Conservation (phyloP, 1,140 invertebrate genomes). For the Telenomus remus region DNA sequence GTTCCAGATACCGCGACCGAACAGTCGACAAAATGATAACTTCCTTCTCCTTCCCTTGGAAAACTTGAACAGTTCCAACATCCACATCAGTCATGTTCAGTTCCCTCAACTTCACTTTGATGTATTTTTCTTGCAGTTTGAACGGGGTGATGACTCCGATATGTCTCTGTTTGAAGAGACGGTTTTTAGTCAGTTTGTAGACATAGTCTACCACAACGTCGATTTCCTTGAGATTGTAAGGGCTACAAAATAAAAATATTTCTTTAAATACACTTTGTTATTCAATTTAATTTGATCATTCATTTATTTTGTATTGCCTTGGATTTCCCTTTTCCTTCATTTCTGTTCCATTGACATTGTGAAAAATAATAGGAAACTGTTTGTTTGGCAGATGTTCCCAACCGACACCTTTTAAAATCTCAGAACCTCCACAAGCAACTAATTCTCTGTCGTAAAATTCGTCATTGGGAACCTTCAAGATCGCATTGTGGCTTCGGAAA, state of each 20-base stretch:
- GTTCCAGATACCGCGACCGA: constrained; percentile 73
- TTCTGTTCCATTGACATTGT: constrained; percentile 77
- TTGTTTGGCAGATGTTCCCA: constrained; percentile 68
- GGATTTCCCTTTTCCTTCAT: constrained; percentile 44
- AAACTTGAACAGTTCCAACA: constrained; percentile 90
- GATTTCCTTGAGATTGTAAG: constrained; percentile 84
- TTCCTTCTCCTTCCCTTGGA: constrained; percentile 89
- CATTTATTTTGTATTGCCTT: neutral
- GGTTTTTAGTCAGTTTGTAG: constrained; percentile 71
- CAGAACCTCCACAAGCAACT: constrained; percentile 40
- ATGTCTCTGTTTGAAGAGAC: constrained; percentile 77
- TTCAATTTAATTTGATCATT: neutral
- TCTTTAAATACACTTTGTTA: no score
- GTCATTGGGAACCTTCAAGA: constrained; percentile 79
- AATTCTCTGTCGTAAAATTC: constrained; percentile 81
- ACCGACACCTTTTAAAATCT: constrained; percentile 53
- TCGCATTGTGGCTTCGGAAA: constrained; percentile 79
- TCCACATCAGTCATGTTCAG: constrained; percentile 56
- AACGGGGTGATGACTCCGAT: constrained; percentile 93
- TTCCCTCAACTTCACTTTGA: constrained; percentile 73
- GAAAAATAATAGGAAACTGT: constrained; percentile 82
- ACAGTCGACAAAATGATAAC: constrained; percentile 90
- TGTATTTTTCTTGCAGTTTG: constrained; percentile 79
- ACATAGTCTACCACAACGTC: constrained; percentile 77
- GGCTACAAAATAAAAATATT: constrained; percentile 77